Evolutionary conservation across 1,140 invertebrate genomes (phyloP), one percentile per base, ranked within the genome.

Genomic region (Sinonovacula constricta): DNA sequence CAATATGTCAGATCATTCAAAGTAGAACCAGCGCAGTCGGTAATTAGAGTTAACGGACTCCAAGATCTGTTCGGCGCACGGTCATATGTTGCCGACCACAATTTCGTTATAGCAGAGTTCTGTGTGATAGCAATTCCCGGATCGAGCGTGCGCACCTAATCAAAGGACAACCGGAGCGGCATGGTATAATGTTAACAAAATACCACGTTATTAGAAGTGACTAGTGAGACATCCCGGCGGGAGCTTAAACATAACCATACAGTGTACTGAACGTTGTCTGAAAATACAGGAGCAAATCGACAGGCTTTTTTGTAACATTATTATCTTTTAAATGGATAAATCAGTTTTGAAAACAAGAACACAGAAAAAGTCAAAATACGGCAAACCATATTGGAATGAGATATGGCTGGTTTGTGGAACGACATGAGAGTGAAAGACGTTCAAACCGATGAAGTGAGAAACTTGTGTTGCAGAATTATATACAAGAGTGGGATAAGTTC

Each of bases 381-480:
- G 18, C 0, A 82, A 80, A 68, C 76, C 75, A 7, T 82, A 66
- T 30, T 82, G 80, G 80, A 74, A 79, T 22, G 76, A 82, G 5
- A 57, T 57, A 45, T 28, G 70, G 7, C 26, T 22, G 10, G n/a
- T 1, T 59, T 81, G 3, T 78, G 80, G 80, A 68, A 66, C 0
- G 31, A 24, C 24, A 36, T 75, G 26, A 49, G 31, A 15, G 14
- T 26, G 3, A 71, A 63, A 65, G 65, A 62, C 68, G 69, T 59
- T 62, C 49, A 1, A n/a, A 14, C 0, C 22, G 18, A 18, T 18
- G 22, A 26, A 22, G 22, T 33, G 26, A 15, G 2, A 67, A 28
- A 68, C 22, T 18, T 22, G 24, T n/a, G 26, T 36, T 57, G 69
- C 10, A 10, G 45, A 0, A 54, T 69, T 57, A 57, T 56, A 36